These are phyloP conservation scores for Dichetophora obliterata DNA, from an alignment of 2,888 invertebrate genomes.

Conservation along the genomic window DNA sequence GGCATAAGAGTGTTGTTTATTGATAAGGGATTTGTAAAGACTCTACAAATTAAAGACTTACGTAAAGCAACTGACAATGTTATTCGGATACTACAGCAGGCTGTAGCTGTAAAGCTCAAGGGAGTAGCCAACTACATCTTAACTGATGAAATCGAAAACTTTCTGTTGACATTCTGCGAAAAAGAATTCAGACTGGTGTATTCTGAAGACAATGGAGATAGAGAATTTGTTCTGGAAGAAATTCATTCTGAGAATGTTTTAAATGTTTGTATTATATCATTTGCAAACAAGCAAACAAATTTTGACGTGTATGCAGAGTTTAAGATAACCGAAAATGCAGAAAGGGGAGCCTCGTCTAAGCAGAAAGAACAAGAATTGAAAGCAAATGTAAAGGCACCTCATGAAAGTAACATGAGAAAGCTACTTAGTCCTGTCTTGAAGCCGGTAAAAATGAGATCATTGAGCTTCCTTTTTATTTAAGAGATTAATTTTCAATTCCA, in stretches of 20 bases:
- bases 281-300: conserved; percentile 10
- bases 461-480: neutral
- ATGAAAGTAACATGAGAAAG: neutral
- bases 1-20: conserved; percentile 19
- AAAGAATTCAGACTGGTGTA: conserved; percentile 5
- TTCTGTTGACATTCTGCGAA: conserved; percentile 1
- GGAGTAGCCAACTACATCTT: conserved; percentile 24
- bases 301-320: neutral
- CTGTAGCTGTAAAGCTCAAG: conserved; percentile 29
- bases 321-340: neutral
- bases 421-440: neutral
- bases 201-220: neutral
- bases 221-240: conserved; percentile 11
- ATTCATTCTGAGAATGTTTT: neutral
- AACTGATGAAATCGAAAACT: conserved; percentile 10
- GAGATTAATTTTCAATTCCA: neutral
- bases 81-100: conserved; percentile 21
- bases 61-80: neutral
- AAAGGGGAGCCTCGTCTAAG: neutral
- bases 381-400: neutral
- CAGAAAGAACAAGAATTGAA: neutral
- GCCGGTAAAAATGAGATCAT: conserved; percentile 3
- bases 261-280: conserved; percentile 4
- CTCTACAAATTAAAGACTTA: neutral
- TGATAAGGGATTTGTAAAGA: conserved; percentile 12